A percentile compares a stretch with the other conserved stretches of the same genome.
phyloP scores from a whole-genome alignment of 2,797 vertebrate species.

The Pangasius krempfi region DNA sequence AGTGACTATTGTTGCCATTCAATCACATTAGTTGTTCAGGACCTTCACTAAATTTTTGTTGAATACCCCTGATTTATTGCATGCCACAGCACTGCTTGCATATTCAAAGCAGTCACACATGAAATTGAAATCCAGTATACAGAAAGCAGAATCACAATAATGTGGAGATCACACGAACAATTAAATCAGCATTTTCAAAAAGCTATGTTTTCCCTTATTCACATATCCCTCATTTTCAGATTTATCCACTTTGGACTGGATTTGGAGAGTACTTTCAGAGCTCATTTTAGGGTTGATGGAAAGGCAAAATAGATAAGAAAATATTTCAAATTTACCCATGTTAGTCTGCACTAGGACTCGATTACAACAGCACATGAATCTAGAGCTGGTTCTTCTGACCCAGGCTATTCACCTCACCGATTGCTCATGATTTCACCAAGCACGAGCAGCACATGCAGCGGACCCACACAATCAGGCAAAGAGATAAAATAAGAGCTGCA shows the following conservation, averaged over 20 bases:
- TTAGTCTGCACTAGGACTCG: neutral
- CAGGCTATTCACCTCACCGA: conserved; percentile 17
- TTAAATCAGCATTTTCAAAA: neutral
- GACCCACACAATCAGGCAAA: neutral
- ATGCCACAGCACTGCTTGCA: neutral
- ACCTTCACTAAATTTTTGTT: neutral
- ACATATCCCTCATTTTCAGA: neutral
- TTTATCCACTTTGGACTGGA: neutral
- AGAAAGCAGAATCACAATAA: neutral
- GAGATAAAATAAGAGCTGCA: conserved; percentile 9
- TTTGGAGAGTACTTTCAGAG: neutral
- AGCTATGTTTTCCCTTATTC: neutral
- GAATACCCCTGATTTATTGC: neutral
- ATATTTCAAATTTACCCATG: neutral
- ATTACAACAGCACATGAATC: conserved; percentile 61
- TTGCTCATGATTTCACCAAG: conserved; percentile 25
- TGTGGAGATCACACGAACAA: neutral
- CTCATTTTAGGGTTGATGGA: conserved; percentile 5
- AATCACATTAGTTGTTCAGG: neutral
- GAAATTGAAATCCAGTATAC: neutral
- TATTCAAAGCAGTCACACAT: neutral
- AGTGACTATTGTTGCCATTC: neutral
- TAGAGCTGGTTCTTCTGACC: neutral
- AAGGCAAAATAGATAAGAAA: neutral
- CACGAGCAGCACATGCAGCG: neutral